These are phyloP conservation scores for Myotis brandtii DNA, from an alignment of 2,113 vertebrate species.

Conservation along the genomic window DNA sequence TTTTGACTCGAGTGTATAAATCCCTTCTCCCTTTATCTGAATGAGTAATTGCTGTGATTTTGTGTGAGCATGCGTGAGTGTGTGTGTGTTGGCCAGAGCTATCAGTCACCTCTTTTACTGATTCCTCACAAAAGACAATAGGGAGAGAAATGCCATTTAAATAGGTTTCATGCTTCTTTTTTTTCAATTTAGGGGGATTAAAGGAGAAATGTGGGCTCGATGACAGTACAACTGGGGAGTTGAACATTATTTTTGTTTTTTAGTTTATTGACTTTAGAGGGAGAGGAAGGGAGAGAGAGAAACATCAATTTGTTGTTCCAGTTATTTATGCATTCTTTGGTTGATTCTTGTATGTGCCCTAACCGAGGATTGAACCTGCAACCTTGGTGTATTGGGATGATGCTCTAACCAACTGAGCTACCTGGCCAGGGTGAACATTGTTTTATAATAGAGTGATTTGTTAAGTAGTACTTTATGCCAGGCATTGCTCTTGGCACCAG, in stretches of 20 bases:
- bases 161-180: background rate
- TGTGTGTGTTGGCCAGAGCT: background rate
- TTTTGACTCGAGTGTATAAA: background rate
- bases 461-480: background rate
- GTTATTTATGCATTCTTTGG: too few species aligned
- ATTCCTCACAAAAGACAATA: constrained; percentile 1
- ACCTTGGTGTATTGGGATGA: too few species aligned
- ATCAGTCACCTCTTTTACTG: background rate
- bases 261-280: too few species aligned
- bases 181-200: background rate
- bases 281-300: too few species aligned
- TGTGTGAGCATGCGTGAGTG: background rate
- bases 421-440: background rate
- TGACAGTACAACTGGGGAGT: background rate
- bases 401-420: too few species aligned
- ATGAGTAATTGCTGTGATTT: constrained; percentile 14
- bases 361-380: too few species aligned
- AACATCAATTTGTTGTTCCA: too few species aligned
- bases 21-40: background rate
- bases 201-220: background rate
- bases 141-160: constrained; percentile 34
- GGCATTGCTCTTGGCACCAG: background rate
- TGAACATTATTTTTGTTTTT: background rate
- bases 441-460: background rate
- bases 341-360: too few species aligned